Percentiles rank a stretch among this genome's conserved stretches.
Evolutionary conservation across 2,113 vertebrate genomes (phyloP).

Genomic region (Trogon surrucura): DNA sequence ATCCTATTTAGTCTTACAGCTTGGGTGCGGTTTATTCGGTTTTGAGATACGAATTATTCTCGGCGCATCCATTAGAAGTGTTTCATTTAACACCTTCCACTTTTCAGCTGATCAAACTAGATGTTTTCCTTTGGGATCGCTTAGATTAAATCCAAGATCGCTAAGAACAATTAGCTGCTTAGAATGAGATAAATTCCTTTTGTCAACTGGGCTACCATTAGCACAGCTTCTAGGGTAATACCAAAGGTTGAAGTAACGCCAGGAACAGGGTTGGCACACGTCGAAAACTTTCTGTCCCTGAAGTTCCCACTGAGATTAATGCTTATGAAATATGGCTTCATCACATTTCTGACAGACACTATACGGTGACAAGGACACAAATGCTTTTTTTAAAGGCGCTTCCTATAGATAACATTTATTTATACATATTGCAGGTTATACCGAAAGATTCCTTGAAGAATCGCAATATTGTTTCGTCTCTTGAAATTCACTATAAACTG

Average conservation of each 20-base stretch:
- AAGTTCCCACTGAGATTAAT: not conserved
- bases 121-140: not conserved
- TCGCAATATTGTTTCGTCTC: not conserved
- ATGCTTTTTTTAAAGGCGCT: not conserved
- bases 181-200: not conserved
- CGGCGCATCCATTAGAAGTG: not conserved
- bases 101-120: not conserved
- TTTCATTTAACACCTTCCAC: not conserved
- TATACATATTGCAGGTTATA: not conserved
- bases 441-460: not conserved
- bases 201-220: not conserved
- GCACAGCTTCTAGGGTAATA: fast-evolving
- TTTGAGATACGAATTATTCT: not conserved
- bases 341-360: not conserved
- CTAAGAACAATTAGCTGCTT: not conserved
- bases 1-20: not conserved
- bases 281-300: not conserved
- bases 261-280: not conserved
- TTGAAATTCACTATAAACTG: not conserved
- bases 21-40: not conserved
- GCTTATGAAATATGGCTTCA: not conserved
- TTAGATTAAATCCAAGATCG: not conserved
- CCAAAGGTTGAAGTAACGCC: too few relatives aligned
- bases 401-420: not conserved
- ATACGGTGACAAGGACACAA: not conserved